These are phyloP conservation scores for Malaclemys terrapin DNA, from an alignment of 2,113 vertebrate species.

Conservation along the genomic window DNA sequence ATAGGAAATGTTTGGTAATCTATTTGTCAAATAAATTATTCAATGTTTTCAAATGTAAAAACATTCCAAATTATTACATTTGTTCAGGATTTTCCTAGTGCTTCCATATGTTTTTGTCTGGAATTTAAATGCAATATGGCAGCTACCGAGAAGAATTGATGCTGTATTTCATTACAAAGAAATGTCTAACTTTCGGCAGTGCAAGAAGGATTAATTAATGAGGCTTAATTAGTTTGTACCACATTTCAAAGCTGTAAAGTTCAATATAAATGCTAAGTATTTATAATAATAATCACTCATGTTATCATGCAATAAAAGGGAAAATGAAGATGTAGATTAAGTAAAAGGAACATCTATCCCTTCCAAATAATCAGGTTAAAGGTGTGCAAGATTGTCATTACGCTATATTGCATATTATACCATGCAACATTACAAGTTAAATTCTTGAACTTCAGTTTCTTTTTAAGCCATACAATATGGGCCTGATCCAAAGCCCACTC, in stretches of 20 bases:
- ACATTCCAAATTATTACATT: not conserved
- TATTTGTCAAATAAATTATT: not conserved
- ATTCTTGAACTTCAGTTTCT: not conserved
- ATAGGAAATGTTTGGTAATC: not conserved
- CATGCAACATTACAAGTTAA: not conserved
- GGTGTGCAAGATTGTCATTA: not conserved
- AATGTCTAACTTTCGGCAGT: not conserved
- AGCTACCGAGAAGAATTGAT: not conserved
- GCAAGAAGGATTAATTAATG: not conserved
- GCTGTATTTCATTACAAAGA: not conserved
- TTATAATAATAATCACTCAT: not conserved
- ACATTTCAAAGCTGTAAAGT: not conserved
- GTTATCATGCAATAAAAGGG: not conserved
- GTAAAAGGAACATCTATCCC: not conserved
- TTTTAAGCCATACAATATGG: not conserved
- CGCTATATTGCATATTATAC: not conserved
- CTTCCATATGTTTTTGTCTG: not conserved
- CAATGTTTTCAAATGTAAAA: not conserved
- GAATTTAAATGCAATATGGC: not conserved
- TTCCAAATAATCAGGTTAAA: not conserved
- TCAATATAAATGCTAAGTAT: not conserved
- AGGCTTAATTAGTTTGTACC: not conserved
- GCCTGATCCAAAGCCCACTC: not conserved
- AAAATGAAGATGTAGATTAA: not conserved
- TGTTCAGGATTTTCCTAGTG: not conserved